phyloP scores from a whole-genome alignment of 2,797 vertebrate genomes.

The Melanogrammus aeglefinus region DNA sequence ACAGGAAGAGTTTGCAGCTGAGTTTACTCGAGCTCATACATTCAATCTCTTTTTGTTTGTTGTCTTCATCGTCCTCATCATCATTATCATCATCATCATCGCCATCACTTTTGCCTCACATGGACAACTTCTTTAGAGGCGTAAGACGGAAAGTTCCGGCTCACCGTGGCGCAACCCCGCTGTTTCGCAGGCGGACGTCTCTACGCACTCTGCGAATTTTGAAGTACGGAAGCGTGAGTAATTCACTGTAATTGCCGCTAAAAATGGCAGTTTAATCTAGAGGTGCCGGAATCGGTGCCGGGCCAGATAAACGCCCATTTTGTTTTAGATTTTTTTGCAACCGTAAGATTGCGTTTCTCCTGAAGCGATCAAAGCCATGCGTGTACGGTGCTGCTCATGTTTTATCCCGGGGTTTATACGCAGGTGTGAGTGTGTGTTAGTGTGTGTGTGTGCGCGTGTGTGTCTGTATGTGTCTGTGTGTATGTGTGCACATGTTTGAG shows the following conservation, averaged over 20 bases:
- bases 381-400: too few relatives aligned
- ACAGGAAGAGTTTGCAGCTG: too few relatives aligned
- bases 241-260: slow-evolving; percentile 10
- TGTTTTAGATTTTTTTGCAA: too few relatives aligned
- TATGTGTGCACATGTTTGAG: neutral
- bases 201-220: neutral
- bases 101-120: slow-evolving; percentile 12
- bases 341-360: too few relatives aligned
- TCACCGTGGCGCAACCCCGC: neutral
- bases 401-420: too few relatives aligned
- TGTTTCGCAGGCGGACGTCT: slow-evolving; percentile 6
- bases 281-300: neutral
- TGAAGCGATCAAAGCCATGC: too few relatives aligned
- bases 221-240: slow-evolving; percentile 10
- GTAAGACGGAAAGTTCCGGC: neutral
- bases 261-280: slow-evolving; percentile 12
- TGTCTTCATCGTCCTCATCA: neutral
- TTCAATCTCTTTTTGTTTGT: neutral
- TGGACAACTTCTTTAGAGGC: too few relatives aligned
- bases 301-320: slow-evolving; percentile 10
- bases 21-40: neutral
- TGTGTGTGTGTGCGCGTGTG: neutral
- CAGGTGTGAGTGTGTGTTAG: too few relatives aligned
- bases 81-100: too few relatives aligned
- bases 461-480: neutral